phyloP scores from a whole-genome alignment of 2,888 invertebrate genomes.

The Pseudanteris insignis region DNA sequence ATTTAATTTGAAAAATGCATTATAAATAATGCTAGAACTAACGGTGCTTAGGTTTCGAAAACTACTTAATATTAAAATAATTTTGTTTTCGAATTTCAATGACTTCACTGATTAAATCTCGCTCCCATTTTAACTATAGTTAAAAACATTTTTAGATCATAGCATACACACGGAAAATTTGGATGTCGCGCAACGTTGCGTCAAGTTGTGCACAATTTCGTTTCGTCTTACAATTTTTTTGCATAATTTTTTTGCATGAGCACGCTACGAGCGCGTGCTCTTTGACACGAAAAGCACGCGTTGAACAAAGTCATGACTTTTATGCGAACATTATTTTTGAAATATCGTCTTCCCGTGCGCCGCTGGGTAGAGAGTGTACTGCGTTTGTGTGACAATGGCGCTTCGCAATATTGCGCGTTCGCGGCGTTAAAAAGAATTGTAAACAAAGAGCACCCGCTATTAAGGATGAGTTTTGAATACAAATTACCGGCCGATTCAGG shows the following conservation, averaged over 20 bases:
- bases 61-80: no score
- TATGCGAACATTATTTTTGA: conserved; percentile 40
- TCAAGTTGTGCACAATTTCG: no score
- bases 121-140: no score
- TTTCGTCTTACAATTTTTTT: conserved; percentile 14
- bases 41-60: no score
- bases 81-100: no score
- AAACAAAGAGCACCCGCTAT: conserved; percentile 46
- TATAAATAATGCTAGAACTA: no score
- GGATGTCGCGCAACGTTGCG: no score
- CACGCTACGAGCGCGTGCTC: conserved; percentile 14
- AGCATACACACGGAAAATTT: no score
- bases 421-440: conserved; percentile 43
- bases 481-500: conserved; percentile 42
- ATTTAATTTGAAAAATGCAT: no score
- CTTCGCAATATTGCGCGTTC: conserved; percentile 36
- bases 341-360: conserved; percentile 40
- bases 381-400: conserved; percentile 45
- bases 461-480: conserved; percentile 46
- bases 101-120: no score
- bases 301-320: conserved; percentile 47
- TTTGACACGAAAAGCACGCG: conserved; percentile 38
- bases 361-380: conserved; percentile 29
- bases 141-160: no score
- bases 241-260: no score